Percentiles rank a stretch among this genome's conserved stretches.
Evolutionary conservation across 1,140 invertebrate genomes (phyloP).

Genomic region (Drosophila tropicalis): DNA sequence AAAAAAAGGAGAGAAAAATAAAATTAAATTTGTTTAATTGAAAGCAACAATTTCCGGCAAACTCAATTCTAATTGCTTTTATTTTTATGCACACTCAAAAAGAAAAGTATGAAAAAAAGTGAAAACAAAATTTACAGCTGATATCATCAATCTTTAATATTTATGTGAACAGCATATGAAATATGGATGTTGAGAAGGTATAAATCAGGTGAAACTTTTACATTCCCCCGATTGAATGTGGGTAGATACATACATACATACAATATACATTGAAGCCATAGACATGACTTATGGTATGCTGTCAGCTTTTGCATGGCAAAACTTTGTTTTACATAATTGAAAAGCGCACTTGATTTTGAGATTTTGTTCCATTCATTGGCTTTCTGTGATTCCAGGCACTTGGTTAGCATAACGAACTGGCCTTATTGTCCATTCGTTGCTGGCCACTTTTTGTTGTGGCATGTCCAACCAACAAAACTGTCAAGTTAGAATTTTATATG

Average conservation of each 20-base stretch:
- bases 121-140: not conserved
- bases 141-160: constrained; percentile 17
- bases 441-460: not conserved
- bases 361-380: not conserved
- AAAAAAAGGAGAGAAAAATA: constrained; percentile 6
- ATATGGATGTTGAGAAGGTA: not conserved
- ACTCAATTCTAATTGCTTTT: not conserved
- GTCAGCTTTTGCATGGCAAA: constrained; percentile 35
- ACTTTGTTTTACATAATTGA: constrained; percentile 65
- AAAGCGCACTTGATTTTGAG: constrained; percentile 22
- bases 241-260: too few species aligned
- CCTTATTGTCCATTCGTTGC: too few species aligned
- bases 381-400: not conserved
- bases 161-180: not conserved
- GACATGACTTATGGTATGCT: constrained; percentile 48
- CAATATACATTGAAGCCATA: not conserved
- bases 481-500: not conserved
- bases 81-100: not conserved
- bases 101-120: constrained; percentile 20
- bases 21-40: not conserved
- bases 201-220: not conserved
- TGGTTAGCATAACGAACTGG: too few species aligned
- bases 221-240: not conserved
- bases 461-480: not conserved
- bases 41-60: constrained; percentile 1